phyloP scores from a whole-genome alignment of 2,797 vertebrate genomes.

The Acipenser transmontanus region DNA sequence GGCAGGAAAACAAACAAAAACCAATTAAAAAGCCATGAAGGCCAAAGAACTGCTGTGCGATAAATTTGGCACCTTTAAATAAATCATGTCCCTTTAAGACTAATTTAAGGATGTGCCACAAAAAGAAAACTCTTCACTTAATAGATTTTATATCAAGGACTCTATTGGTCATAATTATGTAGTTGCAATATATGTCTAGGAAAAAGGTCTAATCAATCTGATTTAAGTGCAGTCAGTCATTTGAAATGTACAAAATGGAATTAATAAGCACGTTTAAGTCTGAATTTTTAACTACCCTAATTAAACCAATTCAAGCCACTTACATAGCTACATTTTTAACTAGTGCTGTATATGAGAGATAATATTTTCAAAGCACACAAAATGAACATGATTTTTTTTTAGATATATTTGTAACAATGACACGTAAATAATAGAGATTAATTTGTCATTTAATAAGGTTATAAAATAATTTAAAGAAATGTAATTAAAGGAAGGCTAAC shows the following conservation, averaged over 20 bases:
- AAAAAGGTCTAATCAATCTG: slow-evolving; percentile 77
- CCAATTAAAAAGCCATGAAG: too few species aligned
- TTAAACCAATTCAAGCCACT: slow-evolving; percentile 64
- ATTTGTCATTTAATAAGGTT: too few species aligned
- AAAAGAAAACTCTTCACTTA: slow-evolving; percentile 40
- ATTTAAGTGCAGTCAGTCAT: slow-evolving; percentile 78
- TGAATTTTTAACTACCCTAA: slow-evolving; percentile 70
- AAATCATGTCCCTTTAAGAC: background rate
- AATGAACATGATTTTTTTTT: too few species aligned
- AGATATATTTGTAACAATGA: too few species aligned
- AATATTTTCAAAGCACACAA: too few species aligned
- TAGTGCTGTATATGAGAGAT: background rate
- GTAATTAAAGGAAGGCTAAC: too few species aligned
- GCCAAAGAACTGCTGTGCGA: too few species aligned
- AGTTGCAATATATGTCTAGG: slow-evolving; percentile 66
- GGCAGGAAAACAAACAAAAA: too few species aligned
- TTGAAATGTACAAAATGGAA: slow-evolving; percentile 75
- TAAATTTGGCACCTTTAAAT: background rate
- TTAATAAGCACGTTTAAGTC: slow-evolving; percentile 78
- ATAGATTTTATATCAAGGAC: slow-evolving; percentile 59
- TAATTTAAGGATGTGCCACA: slow-evolving; percentile 22
- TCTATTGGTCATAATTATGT: slow-evolving; percentile 77
- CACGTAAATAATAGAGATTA: too few species aligned
- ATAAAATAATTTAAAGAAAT: too few species aligned
- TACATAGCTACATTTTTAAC: slow-evolving; percentile 36